Evolutionary conservation across 1,140 invertebrate genomes (phyloP).

Genomic region (Temnothorax curvispinosus): DNA sequence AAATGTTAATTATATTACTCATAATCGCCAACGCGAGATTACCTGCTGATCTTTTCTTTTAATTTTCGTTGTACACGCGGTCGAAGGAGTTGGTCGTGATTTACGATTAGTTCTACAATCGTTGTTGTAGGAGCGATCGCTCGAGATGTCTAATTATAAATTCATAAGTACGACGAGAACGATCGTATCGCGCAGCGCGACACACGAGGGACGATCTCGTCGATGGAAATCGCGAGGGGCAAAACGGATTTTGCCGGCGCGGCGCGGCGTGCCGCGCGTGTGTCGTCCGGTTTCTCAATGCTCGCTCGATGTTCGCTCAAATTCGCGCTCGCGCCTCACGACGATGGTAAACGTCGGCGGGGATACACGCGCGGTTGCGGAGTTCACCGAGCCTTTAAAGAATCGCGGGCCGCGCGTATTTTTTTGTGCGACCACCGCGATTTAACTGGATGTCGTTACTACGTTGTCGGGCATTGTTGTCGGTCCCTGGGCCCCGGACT

Average conservation of each 20-base stretch:
- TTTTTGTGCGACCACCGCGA: conserved; percentile 76
- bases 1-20: conserved; percentile 66
- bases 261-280: neutral
- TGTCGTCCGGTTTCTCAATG: neutral
- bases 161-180: neutral
- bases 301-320: neutral
- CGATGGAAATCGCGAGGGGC: neutral
- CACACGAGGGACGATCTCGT: neutral
- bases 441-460: conserved; percentile 84
- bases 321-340: conserved; percentile 30
- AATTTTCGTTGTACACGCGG: neutral
- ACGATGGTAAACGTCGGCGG: neutral
- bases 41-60: neutral
- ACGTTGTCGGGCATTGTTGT: conserved; percentile 80
- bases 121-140: neutral
- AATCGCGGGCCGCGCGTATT: conserved; percentile 71
- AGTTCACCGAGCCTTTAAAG: conserved; percentile 67
- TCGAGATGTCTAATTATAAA: neutral
- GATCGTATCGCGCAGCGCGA: neutral
- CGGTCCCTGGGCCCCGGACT: conserved; percentile 59
- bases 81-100: neutral
- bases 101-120: neutral
- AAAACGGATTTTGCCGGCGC: too few relatives aligned
- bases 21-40: conserved; percentile 23
- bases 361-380: conserved; percentile 34